phyloP scores from a whole-genome alignment of 1,140 invertebrate species.

The Caenorhabditis latens region DNA sequence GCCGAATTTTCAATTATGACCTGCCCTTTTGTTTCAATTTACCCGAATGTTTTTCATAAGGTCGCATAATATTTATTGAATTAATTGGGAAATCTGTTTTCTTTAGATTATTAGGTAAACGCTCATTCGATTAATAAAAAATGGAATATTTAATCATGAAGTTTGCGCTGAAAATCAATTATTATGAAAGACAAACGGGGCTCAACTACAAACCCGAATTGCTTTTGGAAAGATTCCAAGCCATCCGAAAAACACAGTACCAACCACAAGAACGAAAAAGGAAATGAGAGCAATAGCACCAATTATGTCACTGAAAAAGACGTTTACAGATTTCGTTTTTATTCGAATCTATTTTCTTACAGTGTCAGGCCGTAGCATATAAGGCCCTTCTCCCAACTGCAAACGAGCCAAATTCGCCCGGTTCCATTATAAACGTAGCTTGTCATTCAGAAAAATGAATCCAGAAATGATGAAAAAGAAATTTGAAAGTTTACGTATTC shows the following conservation, averaged over 20 bases:
- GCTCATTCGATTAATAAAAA: not conserved
- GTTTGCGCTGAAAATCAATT: constrained; percentile 21
- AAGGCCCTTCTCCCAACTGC: constrained; percentile 24
- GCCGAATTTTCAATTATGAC: not conserved
- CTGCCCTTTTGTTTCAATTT: not conserved
- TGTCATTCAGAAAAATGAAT: not conserved
- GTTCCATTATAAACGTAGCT: not conserved
- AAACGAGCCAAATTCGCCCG: constrained; percentile 15
- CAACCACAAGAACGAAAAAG: not conserved
- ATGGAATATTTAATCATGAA: constrained; percentile 16
- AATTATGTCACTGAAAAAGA: not conserved
- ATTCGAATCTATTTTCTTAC: not conserved
- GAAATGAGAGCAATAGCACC: not conserved
- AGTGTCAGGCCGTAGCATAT: constrained; percentile 25
- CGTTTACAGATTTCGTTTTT: not conserved
- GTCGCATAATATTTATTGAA: constrained; percentile 46
- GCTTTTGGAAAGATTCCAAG: constrained; percentile 32
- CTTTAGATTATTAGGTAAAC: not conserved
- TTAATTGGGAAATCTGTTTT: not conserved
- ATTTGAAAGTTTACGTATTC: not conserved
- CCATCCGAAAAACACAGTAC: constrained; percentile 13
- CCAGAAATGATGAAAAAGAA: too few relatives aligned
- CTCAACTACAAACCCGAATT: not conserved
- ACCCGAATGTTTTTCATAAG: constrained; percentile 25
- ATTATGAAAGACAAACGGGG: too few relatives aligned